Percentiles rank a stretch among this genome's conserved stretches.
Conservation (phyloP, 2,888 invertebrate genomes). For the Physocephala rufipes region DNA sequence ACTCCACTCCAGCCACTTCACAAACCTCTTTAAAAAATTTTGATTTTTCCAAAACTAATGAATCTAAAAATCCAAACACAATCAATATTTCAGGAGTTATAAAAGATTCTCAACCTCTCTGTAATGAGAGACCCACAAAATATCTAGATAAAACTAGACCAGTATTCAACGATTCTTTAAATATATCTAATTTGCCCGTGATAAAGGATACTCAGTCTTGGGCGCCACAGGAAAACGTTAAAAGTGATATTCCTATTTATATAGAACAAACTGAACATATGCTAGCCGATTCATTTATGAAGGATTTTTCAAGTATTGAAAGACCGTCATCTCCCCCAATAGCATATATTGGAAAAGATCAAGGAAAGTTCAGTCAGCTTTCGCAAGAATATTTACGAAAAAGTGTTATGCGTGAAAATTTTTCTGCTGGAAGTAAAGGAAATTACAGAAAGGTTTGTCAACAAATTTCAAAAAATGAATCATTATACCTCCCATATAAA, state of each 20-base stretch:
- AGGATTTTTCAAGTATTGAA: slow-evolving; percentile 51
- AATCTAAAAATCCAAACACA: too few species aligned
- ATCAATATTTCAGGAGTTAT: slow-evolving; percentile 52
- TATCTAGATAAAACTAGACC: not conserved
- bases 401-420: not conserved
- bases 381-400: too few species aligned
- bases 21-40: too few species aligned
- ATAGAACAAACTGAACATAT: slow-evolving; percentile 23
- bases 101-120: slow-evolving; percentile 49
- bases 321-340: slow-evolving; percentile 28
- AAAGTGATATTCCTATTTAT: not conserved
- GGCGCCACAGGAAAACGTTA: not conserved
- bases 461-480: not conserved
- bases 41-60: too few species aligned
- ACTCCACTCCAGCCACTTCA: too few species aligned
- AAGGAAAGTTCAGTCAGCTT: not conserved
- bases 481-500: not conserved
- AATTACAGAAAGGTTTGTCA: not conserved
- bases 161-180: slow-evolving; percentile 24
- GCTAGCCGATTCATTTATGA: slow-evolving; percentile 53
- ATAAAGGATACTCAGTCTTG: slow-evolving; percentile 38
- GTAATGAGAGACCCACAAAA: not conserved
- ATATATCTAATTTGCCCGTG: slow-evolving; percentile 41
- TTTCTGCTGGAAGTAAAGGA: not conserved
- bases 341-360: not conserved